Evolutionary conservation across 2,113 vertebrate species (phyloP).

Genomic region (Phalacrocorax pelagicus): DNA sequence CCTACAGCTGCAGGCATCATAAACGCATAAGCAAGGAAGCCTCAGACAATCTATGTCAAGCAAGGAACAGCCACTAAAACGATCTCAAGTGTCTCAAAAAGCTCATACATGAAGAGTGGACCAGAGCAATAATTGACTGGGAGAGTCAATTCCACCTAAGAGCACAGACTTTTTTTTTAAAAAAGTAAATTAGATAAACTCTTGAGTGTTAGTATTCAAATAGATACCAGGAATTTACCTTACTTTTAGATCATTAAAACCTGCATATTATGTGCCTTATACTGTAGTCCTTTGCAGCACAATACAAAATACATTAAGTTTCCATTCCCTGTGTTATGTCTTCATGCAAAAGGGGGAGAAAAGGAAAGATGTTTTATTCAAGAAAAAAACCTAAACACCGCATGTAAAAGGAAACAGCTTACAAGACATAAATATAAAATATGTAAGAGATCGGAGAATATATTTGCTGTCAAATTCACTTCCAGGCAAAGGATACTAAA

Average conservation of each 20-base stretch:
- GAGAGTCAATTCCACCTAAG: not conserved
- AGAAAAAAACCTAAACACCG: not conserved
- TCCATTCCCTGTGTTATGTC: not conserved
- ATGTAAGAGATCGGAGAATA: not conserved
- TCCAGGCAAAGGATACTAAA: not conserved
- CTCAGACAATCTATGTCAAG: not conserved
- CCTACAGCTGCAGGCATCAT: accelerated
- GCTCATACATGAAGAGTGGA: not conserved
- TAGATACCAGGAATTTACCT: not conserved
- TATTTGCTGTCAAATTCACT: slow-evolving; percentile 1
- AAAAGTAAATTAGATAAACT: not conserved
- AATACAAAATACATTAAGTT: not conserved
- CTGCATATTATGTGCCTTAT: not conserved
- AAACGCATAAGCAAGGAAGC: accelerated
- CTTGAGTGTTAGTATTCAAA: not conserved
- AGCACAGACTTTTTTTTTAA: not conserved
- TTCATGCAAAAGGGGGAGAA: not conserved
- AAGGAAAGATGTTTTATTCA: not conserved
- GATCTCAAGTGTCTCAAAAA: not conserved
- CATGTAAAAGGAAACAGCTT: not conserved
- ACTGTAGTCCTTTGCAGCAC: not conserved
- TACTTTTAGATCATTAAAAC: not conserved
- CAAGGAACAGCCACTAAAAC: not conserved
- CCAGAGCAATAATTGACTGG: not conserved
- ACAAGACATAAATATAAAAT: slow-evolving; percentile 9